Evolutionary conservation across 2,888 invertebrate genomes (phyloP).

Genomic region (Steinernema scapterisci): DNA sequence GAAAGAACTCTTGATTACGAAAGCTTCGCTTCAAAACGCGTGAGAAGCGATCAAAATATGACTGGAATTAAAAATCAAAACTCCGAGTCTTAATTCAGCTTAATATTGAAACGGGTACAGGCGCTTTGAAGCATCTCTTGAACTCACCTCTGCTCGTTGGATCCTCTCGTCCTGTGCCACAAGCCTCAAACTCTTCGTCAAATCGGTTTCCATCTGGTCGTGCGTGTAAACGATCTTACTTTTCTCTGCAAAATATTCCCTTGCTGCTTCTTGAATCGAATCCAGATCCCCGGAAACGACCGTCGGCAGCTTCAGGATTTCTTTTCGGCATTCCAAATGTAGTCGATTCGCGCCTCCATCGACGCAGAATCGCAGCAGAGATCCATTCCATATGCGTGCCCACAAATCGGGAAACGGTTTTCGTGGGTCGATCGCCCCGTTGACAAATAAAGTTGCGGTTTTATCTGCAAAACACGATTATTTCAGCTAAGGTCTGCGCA

Average conservation of each 20-base stretch:
- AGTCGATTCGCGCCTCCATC: constrained; percentile 28
- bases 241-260: constrained; percentile 41
- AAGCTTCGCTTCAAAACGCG: too few species aligned
- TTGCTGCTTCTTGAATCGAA: constrained; percentile 45
- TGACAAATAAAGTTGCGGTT: constrained; percentile 2
- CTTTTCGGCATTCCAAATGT: not conserved
- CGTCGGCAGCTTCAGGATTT: constrained; percentile 40
- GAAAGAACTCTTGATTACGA: too few species aligned
- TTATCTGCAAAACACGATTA: not conserved
- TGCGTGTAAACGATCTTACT: constrained; percentile 41
- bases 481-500: not conserved
- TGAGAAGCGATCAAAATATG: too few species aligned
- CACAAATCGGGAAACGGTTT: constrained; percentile 7
- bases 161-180: constrained; percentile 34
- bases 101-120: too few species aligned
- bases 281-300: constrained; percentile 59
- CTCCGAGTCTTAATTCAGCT: too few species aligned
- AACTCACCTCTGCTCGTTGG: not conserved
- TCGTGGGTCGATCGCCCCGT: not conserved
- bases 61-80: too few species aligned
- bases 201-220: constrained; percentile 55
- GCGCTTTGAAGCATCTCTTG: too few species aligned
- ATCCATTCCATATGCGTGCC: constrained; percentile 4
- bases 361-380: constrained; percentile 5
- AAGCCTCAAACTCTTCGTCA: constrained; percentile 49